Base-by-base conservation (phyloP, 2,797 vertebrate genomes). In the Rhabdomys pumilio region DNA sequence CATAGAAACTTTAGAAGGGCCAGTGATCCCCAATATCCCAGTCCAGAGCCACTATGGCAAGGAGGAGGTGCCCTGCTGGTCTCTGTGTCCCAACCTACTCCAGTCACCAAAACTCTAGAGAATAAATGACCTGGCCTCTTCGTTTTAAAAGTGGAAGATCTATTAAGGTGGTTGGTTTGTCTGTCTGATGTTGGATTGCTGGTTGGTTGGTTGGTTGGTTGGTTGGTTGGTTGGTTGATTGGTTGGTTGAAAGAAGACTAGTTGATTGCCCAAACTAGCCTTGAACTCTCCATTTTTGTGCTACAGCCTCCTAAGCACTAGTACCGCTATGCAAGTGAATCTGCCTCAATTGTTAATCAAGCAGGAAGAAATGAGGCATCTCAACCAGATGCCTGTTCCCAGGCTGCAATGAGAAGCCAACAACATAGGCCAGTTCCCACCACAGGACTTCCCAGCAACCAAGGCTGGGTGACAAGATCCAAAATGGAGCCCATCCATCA, bases 341-440 rank as follows among this genome's bases (percentile, higher is more conserved):
- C 76, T 44, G 53, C 59, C 44, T 63, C n/a, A 1, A 65, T 82
- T 34, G 13, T 2, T 13, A 22, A 20, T 2, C 2, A n/a, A 11
- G 79, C 12, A 20, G 4, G 92, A 65, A 53, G 53, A 34, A 77
- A 76, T 13, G 20, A 61, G 12, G 67, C 34, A 14, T 8, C 9
- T 17, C 65, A 44, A 6, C 2, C 31, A 59, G 4, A 57, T 31
- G 72, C 12, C 13, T 12, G 3, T 44, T 44, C 5, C 0, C 1
- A 15, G 38, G 55, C 34, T 3, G 0, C 0, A 6, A n/a, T 22
- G n/a, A 88, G 47, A 83, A 41, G 41, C 15, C 12, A 9, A 5
- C 12, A 24, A 20, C n/a, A n/a, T 3, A 4, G 65, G 6, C 63
- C 41, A 4, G n/a, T 0, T 24, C 41, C 53, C 8, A 22, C 55